Evolutionary conservation across 2,113 vertebrate species (phyloP), one percentile per base, ranked within the genome.

Genomic region (Hippocampus comes): DNA sequence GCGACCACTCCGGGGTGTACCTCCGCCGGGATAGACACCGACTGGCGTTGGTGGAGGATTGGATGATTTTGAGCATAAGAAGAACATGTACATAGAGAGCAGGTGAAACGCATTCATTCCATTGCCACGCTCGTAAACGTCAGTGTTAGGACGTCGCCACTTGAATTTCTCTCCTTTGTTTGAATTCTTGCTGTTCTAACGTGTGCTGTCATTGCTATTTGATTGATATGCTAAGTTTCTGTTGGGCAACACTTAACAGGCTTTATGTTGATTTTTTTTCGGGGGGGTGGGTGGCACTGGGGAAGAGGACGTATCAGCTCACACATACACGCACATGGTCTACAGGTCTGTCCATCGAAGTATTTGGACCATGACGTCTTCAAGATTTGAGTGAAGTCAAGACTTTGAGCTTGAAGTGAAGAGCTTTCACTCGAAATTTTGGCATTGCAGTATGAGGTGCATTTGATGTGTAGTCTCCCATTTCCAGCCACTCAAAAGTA

Each of bases 141-240:
- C 93, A 94, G 94, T 95, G 94, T 95, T 95, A 95, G 84, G 53
- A 67, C 67, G 23, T 82, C 77, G 93, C 90, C 87, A 94, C 95
- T 95, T 95, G 94, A 95, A 94, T 89, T 90, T 94, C 88, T 86
- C 83, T 80, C 75, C 30, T 86, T 85, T 66, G 57, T 76, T 75
- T 70, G 79, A 80, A 75, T 81, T 86, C 74, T 80, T 89, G 75
- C 75, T 85, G 84, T 89, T 76, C 80, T 8, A 78, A 75, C 79
- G 75, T 63, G 34, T 82, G 71, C 78, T 83, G 70, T 77, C 80
- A 34, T 83, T 82, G 84, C 6, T 48, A 71, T 82, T 63, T 81
- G 63, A 56, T 84, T 72, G 57, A 83, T 76, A 56, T 82, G 25
- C 59, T 77, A 17, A 60, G 70, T 76, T 85, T 74, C 77, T 86